Conservation (phyloP, 2,888 invertebrate species). For the Cheilosia pagana region DNA sequence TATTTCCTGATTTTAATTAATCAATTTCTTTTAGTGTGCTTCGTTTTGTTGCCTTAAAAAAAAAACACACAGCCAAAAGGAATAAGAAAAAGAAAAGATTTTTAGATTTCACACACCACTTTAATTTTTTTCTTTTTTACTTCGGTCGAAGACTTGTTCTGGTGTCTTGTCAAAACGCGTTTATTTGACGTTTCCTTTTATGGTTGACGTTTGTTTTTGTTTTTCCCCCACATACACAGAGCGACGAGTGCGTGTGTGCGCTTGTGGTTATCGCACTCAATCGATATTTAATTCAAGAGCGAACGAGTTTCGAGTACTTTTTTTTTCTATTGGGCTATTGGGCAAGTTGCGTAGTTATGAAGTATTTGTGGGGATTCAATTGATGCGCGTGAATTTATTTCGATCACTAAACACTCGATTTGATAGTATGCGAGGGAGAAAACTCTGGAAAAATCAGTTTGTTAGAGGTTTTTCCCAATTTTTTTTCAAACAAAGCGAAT, state of each 20-base stretch:
- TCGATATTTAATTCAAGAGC: constrained; percentile 73
- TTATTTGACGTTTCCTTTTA: constrained; percentile 70
- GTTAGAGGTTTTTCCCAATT: constrained; percentile 57
- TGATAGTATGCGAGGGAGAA: constrained; percentile 42
- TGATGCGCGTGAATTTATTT: neutral
- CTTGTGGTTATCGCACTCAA: constrained; percentile 43
- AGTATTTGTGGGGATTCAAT: constrained; percentile 10
- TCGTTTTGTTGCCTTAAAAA: constrained; percentile 27
- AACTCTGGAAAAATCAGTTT: constrained; percentile 46
- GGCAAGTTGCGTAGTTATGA: constrained; percentile 69
- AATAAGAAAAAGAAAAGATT: constrained; percentile 47
- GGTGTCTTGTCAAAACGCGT: constrained; percentile 66
- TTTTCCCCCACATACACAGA: constrained; percentile 54
- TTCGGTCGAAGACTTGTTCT: constrained; percentile 20
- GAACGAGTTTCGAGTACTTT: constrained; percentile 46
- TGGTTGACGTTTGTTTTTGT: constrained; percentile 73
- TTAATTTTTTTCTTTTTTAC: constrained; percentile 16
- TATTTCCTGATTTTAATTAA: constrained; percentile 53
- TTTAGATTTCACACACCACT: constrained; percentile 52
- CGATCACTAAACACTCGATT: constrained; percentile 32
- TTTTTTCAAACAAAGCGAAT: constrained; percentile 25
- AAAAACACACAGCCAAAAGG: constrained; percentile 27
- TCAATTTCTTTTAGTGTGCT: constrained; percentile 29
- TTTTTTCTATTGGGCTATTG: constrained; percentile 57
- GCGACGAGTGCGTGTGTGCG: constrained; percentile 4